Base-by-base conservation (phyloP, 1,140 invertebrate species). In the Zophobas atratus region DNA sequence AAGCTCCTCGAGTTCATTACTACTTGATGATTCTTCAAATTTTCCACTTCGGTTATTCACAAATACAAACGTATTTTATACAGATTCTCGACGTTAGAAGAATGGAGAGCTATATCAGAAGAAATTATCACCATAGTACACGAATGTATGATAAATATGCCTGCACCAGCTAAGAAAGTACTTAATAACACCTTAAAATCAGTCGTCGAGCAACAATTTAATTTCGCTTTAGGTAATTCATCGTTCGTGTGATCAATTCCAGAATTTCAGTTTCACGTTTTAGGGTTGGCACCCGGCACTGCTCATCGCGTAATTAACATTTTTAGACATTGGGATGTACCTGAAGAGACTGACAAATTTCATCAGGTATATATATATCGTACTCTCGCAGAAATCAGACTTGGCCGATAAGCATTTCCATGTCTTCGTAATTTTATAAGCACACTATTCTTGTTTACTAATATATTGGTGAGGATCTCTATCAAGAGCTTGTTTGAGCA, bases 141-240 rank as follows among this genome's bases (percentile, higher is more conserved):
- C 38, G 57, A 77, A 55, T 82, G 81, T 78, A 8, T 75, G 49
- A 32, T 75, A 57, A 80, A 79, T 76, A 79, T 82, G 75, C 35
- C 57, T 32, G 77, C 81, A 48, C 71, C 74, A 8, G 55, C 49
- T 32, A 80, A 74, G 74, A 81, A 82, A 76, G 82, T 82, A 78
- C 43, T 79, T 46, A 80, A 79, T 3, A 80, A 84, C 41, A 77
- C 85, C 6, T 77, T 83, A 33, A 78, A 83, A 60, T 86, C 86
- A 1, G 82, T 84, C 4, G 85, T 87, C 33, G 86, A 88, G 77
- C 82, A 86, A 74, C 87, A 88, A 78, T 86, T 87, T 57, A 71
- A 82, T 51, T 81, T 86, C 57, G 87, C 87, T 48, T 77, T 86
- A 79, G 86, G 87, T 88, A 83, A 78, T 20, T 20, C 20, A 79